phyloP scores from a whole-genome alignment of 2,888 invertebrate genomes.

The Chaitophorus viminalis region DNA sequence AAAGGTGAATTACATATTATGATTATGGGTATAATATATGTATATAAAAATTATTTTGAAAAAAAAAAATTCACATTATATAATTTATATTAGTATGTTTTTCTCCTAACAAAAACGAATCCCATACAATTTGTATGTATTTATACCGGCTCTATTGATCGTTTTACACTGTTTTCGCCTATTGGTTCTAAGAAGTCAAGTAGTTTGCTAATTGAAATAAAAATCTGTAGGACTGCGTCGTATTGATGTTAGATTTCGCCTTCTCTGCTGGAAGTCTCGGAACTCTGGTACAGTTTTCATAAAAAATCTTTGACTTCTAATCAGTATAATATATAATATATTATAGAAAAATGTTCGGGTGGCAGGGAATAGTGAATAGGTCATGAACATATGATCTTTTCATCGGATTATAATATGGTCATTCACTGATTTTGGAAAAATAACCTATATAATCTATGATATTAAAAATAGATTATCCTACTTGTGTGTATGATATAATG shows the following conservation, averaged over 20 bases:
- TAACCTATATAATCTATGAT: too few species aligned
- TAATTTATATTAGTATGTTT: neutral
- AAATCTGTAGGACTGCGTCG: neutral
- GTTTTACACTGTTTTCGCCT: neutral
- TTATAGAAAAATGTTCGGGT: neutral
- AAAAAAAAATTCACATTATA: too few species aligned
- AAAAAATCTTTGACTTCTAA: neutral
- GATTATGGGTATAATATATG: too few species aligned
- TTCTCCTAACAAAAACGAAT: neutral
- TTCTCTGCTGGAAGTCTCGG: neutral
- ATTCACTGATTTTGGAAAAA: neutral
- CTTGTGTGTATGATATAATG: too few species aligned
- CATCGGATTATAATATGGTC: neutral
- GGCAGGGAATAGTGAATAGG: neutral
- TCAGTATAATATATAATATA: neutral
- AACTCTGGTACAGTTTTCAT: constrained; percentile 1
- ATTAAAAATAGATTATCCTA: too few species aligned
- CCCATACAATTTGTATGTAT: neutral
- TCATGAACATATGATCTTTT: constrained; percentile 16
- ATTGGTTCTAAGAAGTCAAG: neutral
- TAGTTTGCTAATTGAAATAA: neutral
- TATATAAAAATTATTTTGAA: too few species aligned
- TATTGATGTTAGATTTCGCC: neutral
- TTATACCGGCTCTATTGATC: too few species aligned
- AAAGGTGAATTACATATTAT: too few species aligned